Conservation (phyloP, 2,797 vertebrate species). For the Aeoliscus strigatus region DNA sequence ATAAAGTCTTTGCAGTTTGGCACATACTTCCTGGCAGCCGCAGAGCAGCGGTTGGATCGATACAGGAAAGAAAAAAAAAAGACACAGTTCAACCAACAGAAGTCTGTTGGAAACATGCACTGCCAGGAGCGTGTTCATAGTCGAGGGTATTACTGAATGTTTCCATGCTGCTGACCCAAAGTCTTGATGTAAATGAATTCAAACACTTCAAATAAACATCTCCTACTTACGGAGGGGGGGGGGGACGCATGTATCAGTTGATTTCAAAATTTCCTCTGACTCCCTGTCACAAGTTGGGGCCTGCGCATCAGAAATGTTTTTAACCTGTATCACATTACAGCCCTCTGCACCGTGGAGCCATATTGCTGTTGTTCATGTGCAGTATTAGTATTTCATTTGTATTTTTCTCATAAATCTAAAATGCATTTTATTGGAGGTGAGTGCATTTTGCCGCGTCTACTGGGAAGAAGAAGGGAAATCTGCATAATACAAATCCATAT, state of each 20-base stretch:
- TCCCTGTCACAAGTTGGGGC: slow-evolving; percentile 25
- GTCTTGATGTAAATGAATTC: slow-evolving; percentile 62
- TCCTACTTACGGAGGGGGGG: slow-evolving; percentile 22
- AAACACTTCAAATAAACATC: slow-evolving; percentile 56
- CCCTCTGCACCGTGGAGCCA: slow-evolving; percentile 36
- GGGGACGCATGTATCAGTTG: slow-evolving; percentile 30
- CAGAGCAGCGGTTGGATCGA: slow-evolving; percentile 75
- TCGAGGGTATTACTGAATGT: slow-evolving; percentile 68
- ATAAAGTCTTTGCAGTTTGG: slow-evolving; percentile 67
- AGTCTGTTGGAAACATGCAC: slow-evolving; percentile 61
- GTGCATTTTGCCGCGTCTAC: slow-evolving; percentile 65
- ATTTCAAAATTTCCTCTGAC: slow-evolving; percentile 27
- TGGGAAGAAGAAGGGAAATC: slow-evolving; percentile 68
- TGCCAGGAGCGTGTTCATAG: slow-evolving; percentile 67
- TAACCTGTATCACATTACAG: slow-evolving; percentile 53
- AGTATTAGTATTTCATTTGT: slow-evolving; percentile 71
- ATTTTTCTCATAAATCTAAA: slow-evolving; percentile 75
- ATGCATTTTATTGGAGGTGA: slow-evolving; percentile 71
- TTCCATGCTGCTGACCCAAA: slow-evolving; percentile 70
- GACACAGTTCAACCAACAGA: slow-evolving; percentile 49
- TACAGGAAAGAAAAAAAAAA: slow-evolving; percentile 58
- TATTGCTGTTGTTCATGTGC: slow-evolving; percentile 59
- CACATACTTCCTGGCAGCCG: slow-evolving; percentile 67
- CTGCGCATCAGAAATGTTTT: slow-evolving; percentile 54
- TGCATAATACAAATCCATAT: slow-evolving; percentile 79